These are phyloP conservation scores for Leptatherina wallacei DNA, from an alignment of 2,797 vertebrate genomes.

Conservation along the genomic window DNA sequence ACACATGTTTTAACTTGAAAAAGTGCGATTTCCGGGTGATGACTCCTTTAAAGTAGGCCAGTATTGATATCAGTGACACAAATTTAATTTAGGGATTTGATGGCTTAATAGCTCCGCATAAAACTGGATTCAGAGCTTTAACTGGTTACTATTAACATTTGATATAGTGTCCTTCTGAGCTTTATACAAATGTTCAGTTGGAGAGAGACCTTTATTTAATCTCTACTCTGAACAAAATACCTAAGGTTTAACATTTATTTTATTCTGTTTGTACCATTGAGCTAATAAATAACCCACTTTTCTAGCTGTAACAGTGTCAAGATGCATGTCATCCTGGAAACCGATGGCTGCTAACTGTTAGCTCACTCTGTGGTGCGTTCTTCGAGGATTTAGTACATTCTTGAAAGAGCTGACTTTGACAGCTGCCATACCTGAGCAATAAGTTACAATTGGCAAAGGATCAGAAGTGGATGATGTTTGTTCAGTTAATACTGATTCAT, in stretches of 20 bases:
- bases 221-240: constrained; percentile 1
- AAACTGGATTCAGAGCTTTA: constrained; percentile 21
- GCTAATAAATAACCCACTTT: not conserved
- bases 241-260: constrained; percentile 23
- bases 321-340: not conserved
- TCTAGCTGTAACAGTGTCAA: not conserved
- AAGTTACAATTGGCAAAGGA: constrained; percentile 8
- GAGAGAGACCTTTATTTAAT: constrained; percentile 5
- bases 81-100: constrained; percentile 26
- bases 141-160: constrained; percentile 17
- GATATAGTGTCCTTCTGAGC: not conserved
- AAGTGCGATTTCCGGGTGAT: too few species aligned
- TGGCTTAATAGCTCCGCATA: constrained; percentile 23
- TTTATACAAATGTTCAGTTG: constrained; percentile 2
- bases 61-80: constrained; percentile 20
- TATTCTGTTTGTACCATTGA: not conserved
- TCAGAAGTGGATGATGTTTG: not conserved
- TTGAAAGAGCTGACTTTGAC: not conserved
- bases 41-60: constrained; percentile 23
- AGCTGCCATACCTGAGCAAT: not conserved
- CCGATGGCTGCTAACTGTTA: not conserved
- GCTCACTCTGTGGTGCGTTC: not conserved
- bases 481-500: not conserved
- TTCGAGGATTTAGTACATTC: not conserved
- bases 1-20: too few species aligned